A percentile compares a stretch with the other conserved stretches of the same genome.
phyloP scores from a whole-genome alignment of 2,797 vertebrate species.

The Anniella stebbinsi region DNA sequence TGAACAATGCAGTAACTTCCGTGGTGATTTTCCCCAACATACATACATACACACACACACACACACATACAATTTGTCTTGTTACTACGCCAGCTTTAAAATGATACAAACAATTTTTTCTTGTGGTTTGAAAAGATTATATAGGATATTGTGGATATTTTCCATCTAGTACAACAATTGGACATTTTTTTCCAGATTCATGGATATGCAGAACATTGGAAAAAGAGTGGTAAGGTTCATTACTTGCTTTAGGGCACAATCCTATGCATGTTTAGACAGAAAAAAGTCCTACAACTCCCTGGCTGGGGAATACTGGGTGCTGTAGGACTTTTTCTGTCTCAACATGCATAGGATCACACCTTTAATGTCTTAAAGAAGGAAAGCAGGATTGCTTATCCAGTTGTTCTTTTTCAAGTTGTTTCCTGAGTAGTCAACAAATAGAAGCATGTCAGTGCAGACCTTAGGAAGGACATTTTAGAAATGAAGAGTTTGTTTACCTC shows the following conservation, averaged over 20 bases:
- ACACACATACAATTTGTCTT: neutral
- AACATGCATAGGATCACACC: too few relatives aligned
- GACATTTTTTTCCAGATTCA: neutral
- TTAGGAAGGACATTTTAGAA: neutral
- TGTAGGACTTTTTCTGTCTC: too few relatives aligned
- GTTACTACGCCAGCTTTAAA: slow-evolving; percentile 5
- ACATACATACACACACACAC: too few relatives aligned
- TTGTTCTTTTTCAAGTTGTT: neutral
- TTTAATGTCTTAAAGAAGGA: neutral
- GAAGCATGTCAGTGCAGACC: neutral
- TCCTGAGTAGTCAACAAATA: neutral
- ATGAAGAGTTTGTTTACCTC: neutral
- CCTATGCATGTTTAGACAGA: too few relatives aligned
- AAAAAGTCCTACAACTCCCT: too few relatives aligned
- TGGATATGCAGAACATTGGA: neutral
- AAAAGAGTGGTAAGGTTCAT: neutral
- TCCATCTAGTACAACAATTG: neutral
- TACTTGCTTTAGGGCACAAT: neutral
- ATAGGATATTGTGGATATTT: neutral
- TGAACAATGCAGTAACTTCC: neutral
- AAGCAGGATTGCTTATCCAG: neutral
- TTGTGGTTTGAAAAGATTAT: slow-evolving; percentile 28
- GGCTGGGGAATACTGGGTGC: too few relatives aligned
- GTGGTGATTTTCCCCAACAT: neutral
- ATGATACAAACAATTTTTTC: rapidly evolving